phyloP scores from a whole-genome alignment of 2,113 vertebrate species.

The Symphodus melops region DNA sequence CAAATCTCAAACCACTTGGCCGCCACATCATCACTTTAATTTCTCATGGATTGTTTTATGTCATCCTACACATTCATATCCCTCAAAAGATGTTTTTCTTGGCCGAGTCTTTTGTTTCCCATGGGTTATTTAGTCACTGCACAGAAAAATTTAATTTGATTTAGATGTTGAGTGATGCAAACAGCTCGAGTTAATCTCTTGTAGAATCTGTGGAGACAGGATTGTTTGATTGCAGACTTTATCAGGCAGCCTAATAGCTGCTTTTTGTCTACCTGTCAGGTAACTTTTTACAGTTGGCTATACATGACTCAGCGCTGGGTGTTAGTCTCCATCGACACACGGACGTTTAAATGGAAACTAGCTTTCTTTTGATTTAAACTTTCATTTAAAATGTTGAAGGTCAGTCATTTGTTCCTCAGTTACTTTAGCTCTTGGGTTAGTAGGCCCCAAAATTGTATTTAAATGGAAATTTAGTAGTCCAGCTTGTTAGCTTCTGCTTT shows the following conservation, averaged over 20 bases:
- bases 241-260: neutral
- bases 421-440: too few species aligned
- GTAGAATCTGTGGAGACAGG: neutral
- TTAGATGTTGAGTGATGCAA: constrained; percentile 1
- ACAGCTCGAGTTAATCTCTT: neutral
- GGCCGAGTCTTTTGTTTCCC: constrained; percentile 8
- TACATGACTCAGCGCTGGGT: too few species aligned
- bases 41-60: constrained; percentile 9
- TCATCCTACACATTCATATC: constrained; percentile 38
- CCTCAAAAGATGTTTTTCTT: neutral
- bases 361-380: too few species aligned
- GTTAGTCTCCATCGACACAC: neutral
- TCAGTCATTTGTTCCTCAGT: too few species aligned
- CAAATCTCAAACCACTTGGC: neutral
- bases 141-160: neutral
- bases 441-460: too few species aligned
- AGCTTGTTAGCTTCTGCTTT: too few species aligned
- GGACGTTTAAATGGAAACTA: too few species aligned
- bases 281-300: neutral
- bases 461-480: too few species aligned
- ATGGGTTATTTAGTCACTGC: neutral
- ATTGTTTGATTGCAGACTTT: neutral
- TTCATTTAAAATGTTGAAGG: too few species aligned
- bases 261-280: neutral
- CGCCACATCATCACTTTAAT: constrained; percentile 10